These are phyloP conservation scores for Xanthorhoe designata DNA, from an alignment of 2,888 invertebrate species.

Conservation along the genomic window DNA sequence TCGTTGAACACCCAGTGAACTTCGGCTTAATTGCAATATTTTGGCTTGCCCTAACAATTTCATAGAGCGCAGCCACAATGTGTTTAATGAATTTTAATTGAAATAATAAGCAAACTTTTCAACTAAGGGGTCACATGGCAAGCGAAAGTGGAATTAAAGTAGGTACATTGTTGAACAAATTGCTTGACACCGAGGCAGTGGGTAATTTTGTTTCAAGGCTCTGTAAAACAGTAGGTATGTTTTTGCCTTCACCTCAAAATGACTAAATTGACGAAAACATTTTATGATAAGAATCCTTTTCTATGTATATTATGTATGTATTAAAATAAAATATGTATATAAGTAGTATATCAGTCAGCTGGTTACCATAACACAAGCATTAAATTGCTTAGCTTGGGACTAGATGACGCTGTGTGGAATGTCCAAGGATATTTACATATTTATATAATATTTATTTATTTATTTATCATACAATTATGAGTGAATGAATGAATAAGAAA, in stretches of 20 bases:
- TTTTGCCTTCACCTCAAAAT: neutral
- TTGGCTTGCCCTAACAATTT: slow-evolving; percentile 11
- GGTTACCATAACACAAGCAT: too few species aligned
- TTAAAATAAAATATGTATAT: too few species aligned
- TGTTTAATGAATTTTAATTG: slow-evolving; percentile 30
- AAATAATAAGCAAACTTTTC: slow-evolving; percentile 31
- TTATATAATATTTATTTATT: too few species aligned
- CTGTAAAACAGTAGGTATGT: neutral
- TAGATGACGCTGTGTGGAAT: too few species aligned
- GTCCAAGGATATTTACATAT: too few species aligned
- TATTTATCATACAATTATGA: too few species aligned
- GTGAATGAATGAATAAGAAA: too few species aligned
- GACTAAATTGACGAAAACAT: neutral
- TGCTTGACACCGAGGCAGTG: slow-evolving; percentile 4
- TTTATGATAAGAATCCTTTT: too few species aligned
- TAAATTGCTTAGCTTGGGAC: too few species aligned
- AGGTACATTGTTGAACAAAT: slow-evolving; percentile 19
- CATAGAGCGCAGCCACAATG: slow-evolving; percentile 1
- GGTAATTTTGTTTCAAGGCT: slow-evolving; percentile 4
- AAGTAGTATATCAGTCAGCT: too few species aligned
- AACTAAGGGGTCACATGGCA: slow-evolving; percentile 18
- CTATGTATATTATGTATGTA: too few species aligned
- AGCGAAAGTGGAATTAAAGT: slow-evolving; percentile 20
- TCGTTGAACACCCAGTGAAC: neutral
- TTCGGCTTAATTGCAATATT: neutral